These are phyloP conservation scores for Nipponia nippon DNA, from an alignment of 2,113 vertebrate species.

Conservation along the genomic window DNA sequence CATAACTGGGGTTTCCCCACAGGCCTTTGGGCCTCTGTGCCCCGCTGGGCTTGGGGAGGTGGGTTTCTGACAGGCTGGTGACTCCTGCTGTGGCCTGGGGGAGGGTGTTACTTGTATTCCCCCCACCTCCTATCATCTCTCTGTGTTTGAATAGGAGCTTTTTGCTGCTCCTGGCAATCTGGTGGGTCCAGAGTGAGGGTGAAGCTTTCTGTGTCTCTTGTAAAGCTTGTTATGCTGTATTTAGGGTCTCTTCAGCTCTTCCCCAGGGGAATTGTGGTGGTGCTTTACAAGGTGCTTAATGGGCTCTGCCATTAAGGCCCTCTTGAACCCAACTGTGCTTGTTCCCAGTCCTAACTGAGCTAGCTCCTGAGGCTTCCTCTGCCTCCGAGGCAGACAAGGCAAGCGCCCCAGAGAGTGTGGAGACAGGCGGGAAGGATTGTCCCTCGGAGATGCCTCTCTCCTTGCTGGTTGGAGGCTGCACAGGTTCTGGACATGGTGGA, in stretches of 20 bases:
- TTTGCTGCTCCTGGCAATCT: not conserved
- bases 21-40: not conserved
- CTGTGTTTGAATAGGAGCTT: not conserved
- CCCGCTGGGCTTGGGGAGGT: not conserved
- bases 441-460: not conserved
- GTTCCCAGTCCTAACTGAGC: not conserved
- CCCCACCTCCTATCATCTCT: not conserved
- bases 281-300: not conserved
- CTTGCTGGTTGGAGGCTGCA: not conserved
- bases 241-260: not conserved
- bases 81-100: not conserved
- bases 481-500: not conserved
- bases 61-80: not conserved
- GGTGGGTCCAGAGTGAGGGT: not conserved
- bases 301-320: not conserved
- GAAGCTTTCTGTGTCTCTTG: not conserved
- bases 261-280: accelerated
- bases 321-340: not conserved
- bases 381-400: accelerated
- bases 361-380: not conserved
- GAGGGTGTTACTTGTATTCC: not conserved
- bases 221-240: not conserved
- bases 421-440: not conserved
- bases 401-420: not conserved
- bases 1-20: not conserved